These are phyloP conservation scores for Pantelozetes paolii DNA, from an alignment of 2,888 invertebrate genomes.

Conservation along the genomic window DNA sequence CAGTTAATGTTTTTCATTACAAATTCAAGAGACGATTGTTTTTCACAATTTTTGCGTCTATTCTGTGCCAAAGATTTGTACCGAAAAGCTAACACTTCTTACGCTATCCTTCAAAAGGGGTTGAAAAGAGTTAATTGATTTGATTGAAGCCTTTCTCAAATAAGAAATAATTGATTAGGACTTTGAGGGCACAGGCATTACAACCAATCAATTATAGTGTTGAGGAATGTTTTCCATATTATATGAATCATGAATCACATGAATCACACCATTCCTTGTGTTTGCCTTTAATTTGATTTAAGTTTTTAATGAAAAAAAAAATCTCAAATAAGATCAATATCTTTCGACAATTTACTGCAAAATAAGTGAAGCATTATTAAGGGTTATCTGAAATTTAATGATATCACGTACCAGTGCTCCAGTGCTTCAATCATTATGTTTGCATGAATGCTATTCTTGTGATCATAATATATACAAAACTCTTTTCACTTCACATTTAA, in stretches of 20 bases:
- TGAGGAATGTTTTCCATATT: neutral
- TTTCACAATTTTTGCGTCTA: too few relatives aligned
- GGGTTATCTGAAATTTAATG: conserved; percentile 27
- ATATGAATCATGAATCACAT: neutral
- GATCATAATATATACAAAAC: conserved; percentile 1
- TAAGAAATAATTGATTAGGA: too few relatives aligned
- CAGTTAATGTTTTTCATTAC: too few relatives aligned
- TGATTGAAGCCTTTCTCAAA: too few relatives aligned
- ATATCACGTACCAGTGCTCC: conserved; percentile 29
- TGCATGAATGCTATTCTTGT: conserved; percentile 17
- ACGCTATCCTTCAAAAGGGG: too few relatives aligned
- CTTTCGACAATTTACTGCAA: conserved; percentile 1
- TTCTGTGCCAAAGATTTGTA: too few relatives aligned
- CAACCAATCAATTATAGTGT: neutral
- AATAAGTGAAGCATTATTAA: conserved; percentile 26
- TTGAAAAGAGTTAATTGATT: too few relatives aligned
- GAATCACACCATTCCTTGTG: neutral
- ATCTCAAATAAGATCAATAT: conserved; percentile 25
- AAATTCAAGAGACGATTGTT: too few relatives aligned
- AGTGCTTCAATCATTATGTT: conserved; percentile 20
- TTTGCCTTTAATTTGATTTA: neutral
- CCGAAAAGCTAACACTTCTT: too few relatives aligned
- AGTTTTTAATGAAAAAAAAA: neutral
- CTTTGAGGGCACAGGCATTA: too few relatives aligned
- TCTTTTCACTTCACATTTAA: neutral